phyloP scores from a whole-genome alignment of 2,797 vertebrate genomes.

The Anniella stebbinsi region DNA sequence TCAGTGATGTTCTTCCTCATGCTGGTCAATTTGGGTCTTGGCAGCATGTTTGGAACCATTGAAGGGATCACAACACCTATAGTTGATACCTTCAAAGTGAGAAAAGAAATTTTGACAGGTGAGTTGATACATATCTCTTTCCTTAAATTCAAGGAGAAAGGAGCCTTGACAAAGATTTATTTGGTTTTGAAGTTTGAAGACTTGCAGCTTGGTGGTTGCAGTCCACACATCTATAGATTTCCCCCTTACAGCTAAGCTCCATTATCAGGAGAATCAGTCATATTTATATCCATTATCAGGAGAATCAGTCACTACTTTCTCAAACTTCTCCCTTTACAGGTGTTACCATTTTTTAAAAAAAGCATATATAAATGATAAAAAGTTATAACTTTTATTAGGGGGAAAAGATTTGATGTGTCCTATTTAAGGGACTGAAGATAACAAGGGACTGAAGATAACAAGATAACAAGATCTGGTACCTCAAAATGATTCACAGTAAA shows the following conservation, averaged over 20 bases:
- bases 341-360: neutral
- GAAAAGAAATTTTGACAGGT: slow-evolving; percentile 96
- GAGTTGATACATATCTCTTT: slow-evolving; percentile 65
- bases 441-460: no score
- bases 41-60: slow-evolving; percentile 98
- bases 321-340: neutral
- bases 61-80: slow-evolving; percentile 96
- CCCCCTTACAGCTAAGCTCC: no score
- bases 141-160: neutral
- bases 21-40: slow-evolving; percentile 95
- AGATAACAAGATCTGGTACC: fast-evolving
- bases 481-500: neutral
- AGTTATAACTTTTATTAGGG: neutral
- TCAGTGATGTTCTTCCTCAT: slow-evolving; percentile 99
- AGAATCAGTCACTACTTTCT: no score
- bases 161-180: neutral
- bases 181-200: neutral
- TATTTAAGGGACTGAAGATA: no score
- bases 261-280: neutral
- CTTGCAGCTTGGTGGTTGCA: neutral
- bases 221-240: neutral
- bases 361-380: neutral
- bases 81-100: slow-evolving; percentile 95
- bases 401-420: neutral
- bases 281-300: no score